A percentile compares a stretch with the other conserved stretches of the same genome.
phyloP scores from a whole-genome alignment of 2,113 vertebrate genomes.

The Bubo scandiacus region DNA sequence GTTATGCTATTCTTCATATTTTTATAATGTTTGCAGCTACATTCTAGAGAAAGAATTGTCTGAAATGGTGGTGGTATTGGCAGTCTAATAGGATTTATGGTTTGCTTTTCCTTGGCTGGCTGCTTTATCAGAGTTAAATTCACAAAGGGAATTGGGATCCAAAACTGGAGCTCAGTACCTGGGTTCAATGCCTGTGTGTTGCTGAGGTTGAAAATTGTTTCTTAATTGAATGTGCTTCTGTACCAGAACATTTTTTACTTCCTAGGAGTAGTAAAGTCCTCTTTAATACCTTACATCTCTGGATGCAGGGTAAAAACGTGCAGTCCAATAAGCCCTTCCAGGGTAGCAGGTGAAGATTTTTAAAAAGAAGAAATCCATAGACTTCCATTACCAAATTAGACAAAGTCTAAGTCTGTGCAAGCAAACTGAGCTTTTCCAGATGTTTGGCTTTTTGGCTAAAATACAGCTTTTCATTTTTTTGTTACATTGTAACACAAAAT shows the following conservation, averaged over 20 bases:
- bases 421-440: background rate
- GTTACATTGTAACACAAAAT: background rate
- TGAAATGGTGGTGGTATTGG: too few species aligned
- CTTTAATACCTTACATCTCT: background rate
- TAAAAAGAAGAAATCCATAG: background rate
- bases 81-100: background rate
- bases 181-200: background rate
- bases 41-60: background rate
- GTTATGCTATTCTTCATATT: rapidly evolving
- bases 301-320: background rate
- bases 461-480: background rate
- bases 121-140: background rate
- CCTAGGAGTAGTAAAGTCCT: background rate
- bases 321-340: background rate
- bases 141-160: background rate
- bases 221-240: background rate
- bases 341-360: background rate
- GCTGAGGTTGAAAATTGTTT: background rate
- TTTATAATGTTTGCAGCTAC: background rate
- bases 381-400: background rate
- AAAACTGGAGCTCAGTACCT: background rate
- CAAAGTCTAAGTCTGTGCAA: background rate
- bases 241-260: background rate
- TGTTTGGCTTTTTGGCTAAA: background rate
- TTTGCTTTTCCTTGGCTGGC: background rate